Percentiles rank a stretch among this genome's conserved stretches.
Conservation (phyloP, 2,113 vertebrate genomes). For the Poeciliopsis prolifica region DNA sequence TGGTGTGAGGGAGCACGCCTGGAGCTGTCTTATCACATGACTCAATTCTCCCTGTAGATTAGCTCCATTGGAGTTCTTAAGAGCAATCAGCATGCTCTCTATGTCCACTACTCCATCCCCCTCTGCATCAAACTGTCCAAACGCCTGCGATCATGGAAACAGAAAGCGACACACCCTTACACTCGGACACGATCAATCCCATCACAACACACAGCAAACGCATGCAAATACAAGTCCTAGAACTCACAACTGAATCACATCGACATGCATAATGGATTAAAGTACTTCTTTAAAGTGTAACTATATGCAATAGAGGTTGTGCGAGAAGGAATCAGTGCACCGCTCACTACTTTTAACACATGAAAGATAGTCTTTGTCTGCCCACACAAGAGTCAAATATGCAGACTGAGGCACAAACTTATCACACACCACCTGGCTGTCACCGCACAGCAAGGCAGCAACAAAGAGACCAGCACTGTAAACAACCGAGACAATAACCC, state of each 20-base stretch:
- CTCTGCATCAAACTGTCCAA: conserved; percentile 95
- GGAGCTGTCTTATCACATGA: conserved; percentile 93
- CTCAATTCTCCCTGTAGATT: conserved; percentile 95
- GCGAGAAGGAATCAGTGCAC: background rate
- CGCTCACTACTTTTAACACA: background rate
- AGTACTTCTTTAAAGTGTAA: no score
- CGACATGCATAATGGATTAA: no score
- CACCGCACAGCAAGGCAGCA: conserved; percentile 31
- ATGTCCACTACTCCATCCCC: conserved; percentile 94
- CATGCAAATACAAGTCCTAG: background rate
- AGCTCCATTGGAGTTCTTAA: conserved; percentile 94
- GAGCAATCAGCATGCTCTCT: conserved; percentile 91
- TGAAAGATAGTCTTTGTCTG: conserved; percentile 15
- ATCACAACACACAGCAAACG: background rate
- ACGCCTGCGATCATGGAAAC: conserved; percentile 80
- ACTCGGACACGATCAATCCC: background rate
- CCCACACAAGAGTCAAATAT: conserved; percentile 25
- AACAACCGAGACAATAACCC: background rate
- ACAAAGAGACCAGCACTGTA: conserved; percentile 13
- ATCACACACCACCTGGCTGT: conserved; percentile 40
- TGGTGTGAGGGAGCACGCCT: conserved; percentile 95
- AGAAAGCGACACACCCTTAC: conserved; percentile 17
- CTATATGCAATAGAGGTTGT: background rate
- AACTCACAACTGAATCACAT: background rate
- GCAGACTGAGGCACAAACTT: conserved; percentile 37